Evolutionary conservation across 2,888 invertebrate species (phyloP).

Genomic region (Tuberolachnus salignus): DNA sequence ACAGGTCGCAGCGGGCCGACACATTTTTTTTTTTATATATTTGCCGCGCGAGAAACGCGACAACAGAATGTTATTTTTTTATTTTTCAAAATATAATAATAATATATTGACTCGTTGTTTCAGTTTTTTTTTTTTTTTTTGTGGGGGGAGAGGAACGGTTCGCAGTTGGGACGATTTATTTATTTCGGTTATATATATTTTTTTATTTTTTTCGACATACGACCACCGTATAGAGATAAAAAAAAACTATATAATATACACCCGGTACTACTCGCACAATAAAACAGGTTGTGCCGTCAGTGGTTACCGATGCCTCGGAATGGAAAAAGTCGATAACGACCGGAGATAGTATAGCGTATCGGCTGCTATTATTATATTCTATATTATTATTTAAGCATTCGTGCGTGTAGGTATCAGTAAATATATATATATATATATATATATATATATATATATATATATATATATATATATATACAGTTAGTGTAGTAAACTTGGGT

Average conservation of each 20-base stretch:
- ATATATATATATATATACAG: too few species aligned
- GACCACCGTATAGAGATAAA: not conserved
- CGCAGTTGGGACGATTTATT: slow-evolving; percentile 12
- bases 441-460: too few species aligned
- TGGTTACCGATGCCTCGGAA: slow-evolving; percentile 29
- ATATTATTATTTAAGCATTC: too few species aligned
- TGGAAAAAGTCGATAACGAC: slow-evolving; percentile 35
- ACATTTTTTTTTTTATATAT: too few species aligned
- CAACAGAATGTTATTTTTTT: too few species aligned
- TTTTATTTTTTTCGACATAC: not conserved
- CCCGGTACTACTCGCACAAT: slow-evolving; percentile 21
- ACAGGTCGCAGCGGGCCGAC: too few species aligned
- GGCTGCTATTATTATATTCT: not conserved
- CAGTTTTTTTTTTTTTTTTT: not conserved
- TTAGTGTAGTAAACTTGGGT: too few species aligned
- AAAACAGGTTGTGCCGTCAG: slow-evolving; percentile 39
- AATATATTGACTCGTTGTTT: slow-evolving; percentile 28
- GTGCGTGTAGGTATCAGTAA: not conserved
- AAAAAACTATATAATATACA: not conserved
- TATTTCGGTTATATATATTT: slow-evolving; percentile 12
- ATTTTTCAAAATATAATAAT: slow-evolving; percentile 25
- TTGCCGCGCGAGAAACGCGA: too few species aligned
- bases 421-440: too few species aligned
- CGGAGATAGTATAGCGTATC: slow-evolving; percentile 12
- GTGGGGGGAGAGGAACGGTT: not conserved